Evolutionary conservation across 2,888 invertebrate genomes (phyloP).

Genomic region (Seladonia tumulorum): DNA sequence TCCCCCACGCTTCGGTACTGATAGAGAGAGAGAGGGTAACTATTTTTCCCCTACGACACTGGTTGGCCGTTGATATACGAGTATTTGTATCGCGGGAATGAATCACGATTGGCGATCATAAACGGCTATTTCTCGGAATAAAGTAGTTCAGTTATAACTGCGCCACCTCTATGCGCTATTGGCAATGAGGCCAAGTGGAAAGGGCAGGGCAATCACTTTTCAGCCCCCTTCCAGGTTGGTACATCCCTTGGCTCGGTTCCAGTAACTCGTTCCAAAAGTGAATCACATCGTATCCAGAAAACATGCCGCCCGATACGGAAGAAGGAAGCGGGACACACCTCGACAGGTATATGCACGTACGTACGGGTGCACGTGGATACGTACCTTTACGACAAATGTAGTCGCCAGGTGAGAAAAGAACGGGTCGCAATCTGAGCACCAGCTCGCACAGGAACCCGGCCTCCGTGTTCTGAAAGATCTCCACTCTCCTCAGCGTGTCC

Average conservation of each 20-base stretch:
- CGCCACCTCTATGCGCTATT: slow-evolving; percentile 43
- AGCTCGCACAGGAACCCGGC: slow-evolving; percentile 99
- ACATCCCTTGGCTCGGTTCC: slow-evolving; percentile 70
- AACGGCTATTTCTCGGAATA: slow-evolving; percentile 18
- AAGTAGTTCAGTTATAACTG: slow-evolving; percentile 65
- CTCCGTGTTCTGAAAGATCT: slow-evolving; percentile 99
- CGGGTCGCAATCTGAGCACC: slow-evolving; percentile 96
- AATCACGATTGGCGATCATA: not conserved
- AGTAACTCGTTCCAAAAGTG: slow-evolving; percentile 58
- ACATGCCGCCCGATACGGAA: slow-evolving; percentile 11
- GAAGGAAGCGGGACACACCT: not conserved
- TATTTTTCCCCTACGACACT: no score
- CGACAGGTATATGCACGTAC: not conserved
- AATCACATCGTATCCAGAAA: slow-evolving; percentile 27
- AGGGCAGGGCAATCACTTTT: slow-evolving; percentile 65
- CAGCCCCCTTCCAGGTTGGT: slow-evolving; percentile 44
- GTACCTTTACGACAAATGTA: slow-evolving; percentile 99
- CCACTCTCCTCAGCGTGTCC: slow-evolving; percentile 98
- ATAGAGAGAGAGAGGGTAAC: no score
- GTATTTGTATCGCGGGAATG: not conserved
- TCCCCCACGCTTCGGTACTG: no score
- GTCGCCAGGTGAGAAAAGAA: slow-evolving; percentile 99
- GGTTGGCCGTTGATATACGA: not conserved
- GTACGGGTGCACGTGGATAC: not conserved
- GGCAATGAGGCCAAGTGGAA: slow-evolving; percentile 58